These are phyloP conservation scores for Tyrophagus putrescentiae DNA, from an alignment of 1,140 invertebrate genomes.

Conservation along the genomic window DNA sequence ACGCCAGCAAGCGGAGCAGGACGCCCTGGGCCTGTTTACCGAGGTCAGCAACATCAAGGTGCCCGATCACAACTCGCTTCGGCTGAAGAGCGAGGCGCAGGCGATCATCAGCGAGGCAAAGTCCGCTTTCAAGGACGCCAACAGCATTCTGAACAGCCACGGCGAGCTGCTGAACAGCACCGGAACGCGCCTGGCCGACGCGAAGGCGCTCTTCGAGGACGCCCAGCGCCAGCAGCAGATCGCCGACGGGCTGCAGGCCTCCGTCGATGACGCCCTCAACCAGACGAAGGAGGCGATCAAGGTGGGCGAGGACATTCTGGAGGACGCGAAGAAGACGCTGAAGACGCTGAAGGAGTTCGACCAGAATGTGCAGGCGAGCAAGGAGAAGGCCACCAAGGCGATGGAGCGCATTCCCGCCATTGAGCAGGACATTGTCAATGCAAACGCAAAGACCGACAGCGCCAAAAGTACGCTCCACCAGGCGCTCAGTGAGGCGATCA, in stretches of 20 bases:
- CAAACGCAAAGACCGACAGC: conserved; percentile 42
- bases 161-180: conserved; percentile 33
- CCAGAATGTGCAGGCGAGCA: conserved; percentile 63
- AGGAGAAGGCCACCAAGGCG: conserved; percentile 50
- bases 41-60: conserved; percentile 56
- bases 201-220: conserved; percentile 36
- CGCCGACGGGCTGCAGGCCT: conserved; percentile 47
- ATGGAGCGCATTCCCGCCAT: conserved; percentile 46
- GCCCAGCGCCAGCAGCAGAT: conserved; percentile 44
- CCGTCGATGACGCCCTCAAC: conserved; percentile 51
- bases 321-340: conserved; percentile 70
- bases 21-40: conserved; percentile 57
- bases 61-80: conserved; percentile 52
- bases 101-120: conserved; percentile 17
- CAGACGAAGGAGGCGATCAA: conserved; percentile 63
- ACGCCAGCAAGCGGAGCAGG: conserved; percentile 58
- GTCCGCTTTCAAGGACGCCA: conserved; percentile 33
- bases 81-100: conserved; percentile 18
- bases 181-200: conserved; percentile 30
- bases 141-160: conserved; percentile 46
- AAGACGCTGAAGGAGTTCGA: conserved; percentile 73
- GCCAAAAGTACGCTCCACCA: conserved; percentile 45
- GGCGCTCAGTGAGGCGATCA: conserved; percentile 59
- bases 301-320: conserved; percentile 62
- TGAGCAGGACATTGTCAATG: conserved; percentile 45